Evolutionary conservation across 2,888 invertebrate genomes (phyloP).

Genomic region (Glyphotaelius pellucidus): DNA sequence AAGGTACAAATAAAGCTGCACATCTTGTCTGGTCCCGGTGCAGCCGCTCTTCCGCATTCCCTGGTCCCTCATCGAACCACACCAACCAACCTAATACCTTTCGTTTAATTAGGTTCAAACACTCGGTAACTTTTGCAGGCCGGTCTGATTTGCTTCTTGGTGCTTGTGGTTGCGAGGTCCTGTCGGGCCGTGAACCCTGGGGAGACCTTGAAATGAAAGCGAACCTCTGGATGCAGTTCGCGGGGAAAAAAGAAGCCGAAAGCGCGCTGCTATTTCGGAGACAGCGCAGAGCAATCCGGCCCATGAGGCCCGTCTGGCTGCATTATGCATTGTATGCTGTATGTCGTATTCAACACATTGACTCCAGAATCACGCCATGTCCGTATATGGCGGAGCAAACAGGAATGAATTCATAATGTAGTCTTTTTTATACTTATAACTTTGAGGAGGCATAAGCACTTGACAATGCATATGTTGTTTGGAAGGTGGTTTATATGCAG

Average conservation of each 20-base stretch:
- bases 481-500: too few relatives aligned
- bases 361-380: neutral
- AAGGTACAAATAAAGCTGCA: conserved; percentile 2
- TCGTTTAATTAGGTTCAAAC: neutral
- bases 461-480: too few relatives aligned
- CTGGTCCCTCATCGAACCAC: neutral
- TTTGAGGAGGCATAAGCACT: neutral
- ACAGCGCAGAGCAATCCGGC: neutral
- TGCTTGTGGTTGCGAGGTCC: neutral
- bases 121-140: neutral
- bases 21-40: conserved; percentile 2
- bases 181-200: conserved; percentile 29
- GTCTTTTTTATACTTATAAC: neutral
- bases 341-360: neutral
- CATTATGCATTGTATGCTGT: neutral
- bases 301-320: conserved; percentile 3
- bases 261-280: conserved; percentile 28
- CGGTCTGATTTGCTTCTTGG: neutral
- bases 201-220: conserved; percentile 45
- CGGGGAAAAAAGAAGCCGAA: conserved; percentile 13
- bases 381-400: neutral
- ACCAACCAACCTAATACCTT: neutral
- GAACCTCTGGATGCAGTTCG: conserved; percentile 35
- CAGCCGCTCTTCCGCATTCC: neutral
- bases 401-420: neutral